Evolutionary conservation across 2,888 invertebrate genomes (phyloP), one percentile per base, ranked within the genome.

Genomic region (Bibio marci): DNA sequence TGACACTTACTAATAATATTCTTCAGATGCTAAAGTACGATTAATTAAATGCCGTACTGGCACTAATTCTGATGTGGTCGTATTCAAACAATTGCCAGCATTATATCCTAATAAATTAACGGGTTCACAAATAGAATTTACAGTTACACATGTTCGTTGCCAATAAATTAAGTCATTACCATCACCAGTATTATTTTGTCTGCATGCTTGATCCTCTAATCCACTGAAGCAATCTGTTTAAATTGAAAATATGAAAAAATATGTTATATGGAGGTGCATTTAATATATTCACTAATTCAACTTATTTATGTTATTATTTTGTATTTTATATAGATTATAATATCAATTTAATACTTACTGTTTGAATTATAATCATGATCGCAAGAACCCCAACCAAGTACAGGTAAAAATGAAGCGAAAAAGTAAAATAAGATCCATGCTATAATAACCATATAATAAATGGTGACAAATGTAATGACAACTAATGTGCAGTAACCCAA

Each of bases 391-490:
- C 80, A 83, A 17, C 69, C 71, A 37, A 83, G 58, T 35, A 66
- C 61, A 1, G 69, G 63, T 10, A 66, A 63, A 44, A 82, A 70
- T 1, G 81, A 80, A 2, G 76, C 73, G 38, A 76, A 71, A 26
- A 76, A 75, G 56, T 82, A 85, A 55, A 78, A 80, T 15, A 80
- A 57, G 0, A 79, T 76, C 77, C 82, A 83, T 1, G 77, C 70
- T 33, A 82, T 77, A 44, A 83, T 78, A 28, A 82, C 71, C 74
- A 81, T 83, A 60, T 82, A 83, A 55, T 82, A 83, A 46, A 81
- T 69, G 14, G 74, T 74, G 38, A 81, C 73, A 31, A 80, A 62
- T n/a, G 68, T 67, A 30, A 83, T 76, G 18, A 80, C 74, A 28
- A 77, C 67, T 44, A 81, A 60, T 1, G 77, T 78, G 46, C 75